Evolutionary conservation across 2,888 invertebrate species (phyloP), one percentile per base, ranked within the genome.

Genomic region (Gibbula magus): DNA sequence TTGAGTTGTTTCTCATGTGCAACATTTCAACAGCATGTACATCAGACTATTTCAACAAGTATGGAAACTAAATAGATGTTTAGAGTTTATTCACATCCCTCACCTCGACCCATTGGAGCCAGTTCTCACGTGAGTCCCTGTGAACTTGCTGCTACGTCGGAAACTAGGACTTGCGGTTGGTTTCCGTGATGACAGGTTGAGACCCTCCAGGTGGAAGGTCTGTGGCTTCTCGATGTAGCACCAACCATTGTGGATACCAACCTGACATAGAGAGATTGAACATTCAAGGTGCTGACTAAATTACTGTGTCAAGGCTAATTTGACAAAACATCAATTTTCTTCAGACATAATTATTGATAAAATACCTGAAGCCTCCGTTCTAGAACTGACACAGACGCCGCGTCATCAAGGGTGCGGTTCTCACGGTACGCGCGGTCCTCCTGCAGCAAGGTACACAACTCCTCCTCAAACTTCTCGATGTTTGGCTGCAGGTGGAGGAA

Each of bases 221-320:
- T 93, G 89, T 8, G 94, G 94, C 76, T 93, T 93, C 39, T 92
- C 91, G 5, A 93, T 86, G 86, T 92, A 94, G 10, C 91, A 89
- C 90, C 92, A 93, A 5, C 94, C 94, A 88, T 94, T 94, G 87
- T 94, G 94, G 13, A 94, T 91, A 54, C 94, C 94, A 79, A 94
- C 90, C 93, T 93, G 80, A 8, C 86, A 25, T 54, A 5, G 0
- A 75, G 54, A 53, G 66, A 29, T 32, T 52, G 79, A 39, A 18
- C 22, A 45, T 35, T 56, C 53, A 76, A 22, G 10, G 16, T 29
- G 45, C 29, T 45, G n/a, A n/a, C n/a, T n/a, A n/a, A n/a, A n/a
- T n/a, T n/a, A 45, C 18, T 32, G 22, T 54, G 7, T 54, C 18
- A 20, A 54, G 22, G 4, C 13, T 56, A 20, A 22, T 35, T 8